Evolutionary conservation across 2,113 vertebrate genomes (phyloP), one percentile per base, ranked within the genome.

Genomic region (Baryphthengus martii): DNA sequence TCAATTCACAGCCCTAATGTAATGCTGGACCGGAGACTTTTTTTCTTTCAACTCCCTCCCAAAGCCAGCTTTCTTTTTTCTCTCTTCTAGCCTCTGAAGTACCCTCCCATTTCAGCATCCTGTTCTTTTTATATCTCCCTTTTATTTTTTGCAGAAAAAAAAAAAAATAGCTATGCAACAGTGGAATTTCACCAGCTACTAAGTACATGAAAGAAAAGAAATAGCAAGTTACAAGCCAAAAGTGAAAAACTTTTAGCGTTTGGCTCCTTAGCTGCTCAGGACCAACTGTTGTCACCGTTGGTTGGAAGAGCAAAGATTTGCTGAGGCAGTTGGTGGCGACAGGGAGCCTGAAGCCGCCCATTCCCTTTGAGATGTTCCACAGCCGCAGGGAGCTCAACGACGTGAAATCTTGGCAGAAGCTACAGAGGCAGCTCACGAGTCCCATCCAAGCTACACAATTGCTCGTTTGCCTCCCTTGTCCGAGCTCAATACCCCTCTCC

Each of bases 261-360:
- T 89, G 33, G 17, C n/a, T 89, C 8, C 28, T 6, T 21, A 70
- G 17, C 35, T 81, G 9, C 52, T 75, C 26, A 12, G 44, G 33
- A 78, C 8, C 29, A 18, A 17, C 6, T 10, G 28, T 7, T 42
- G 33, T 1, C 1, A 1, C 10, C 1, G 2, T 0, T 7, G 39
- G 19, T 1, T 45, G 61, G 53, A 74, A 44, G 15, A 70, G 7
- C 3, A 59, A 24, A 28, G 20, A 20, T 28, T 16, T 8, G 13
- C 74, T 0, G 0, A 18, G 26, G 31, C 1, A 4, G 13, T 1
- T 7, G 10, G 62, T 0, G 21, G 53, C 5, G 1, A 47, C 2
- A 5, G 35, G 45, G 56, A 88, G 26, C 35, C 62, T 0, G 3
- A 49, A 76, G 49, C 49, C 65, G 44, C 62, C 62, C 40, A 0